A percentile compares a stretch with the other conserved stretches of the same genome.
phyloP scores from a whole-genome alignment of 2,797 vertebrate genomes.

The Sebastes reedi region DNA sequence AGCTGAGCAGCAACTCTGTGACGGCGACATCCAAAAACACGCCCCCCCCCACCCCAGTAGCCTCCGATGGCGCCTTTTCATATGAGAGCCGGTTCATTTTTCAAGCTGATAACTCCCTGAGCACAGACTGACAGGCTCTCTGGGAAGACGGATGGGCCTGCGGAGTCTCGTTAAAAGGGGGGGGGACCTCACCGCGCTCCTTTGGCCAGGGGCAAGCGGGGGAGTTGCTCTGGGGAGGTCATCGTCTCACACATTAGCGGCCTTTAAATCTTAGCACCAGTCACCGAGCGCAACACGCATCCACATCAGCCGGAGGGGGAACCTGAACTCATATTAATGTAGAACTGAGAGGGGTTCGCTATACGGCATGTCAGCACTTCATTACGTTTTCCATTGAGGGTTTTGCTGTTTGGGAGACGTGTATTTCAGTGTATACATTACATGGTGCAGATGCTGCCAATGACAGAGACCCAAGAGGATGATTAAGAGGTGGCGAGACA shows the following conservation, averaged over 20 bases:
- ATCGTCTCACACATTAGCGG: conserved; percentile 35
- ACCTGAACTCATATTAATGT: conserved; percentile 16
- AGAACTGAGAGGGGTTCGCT: background rate
- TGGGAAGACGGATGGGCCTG: conserved; percentile 66
- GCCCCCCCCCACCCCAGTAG: background rate
- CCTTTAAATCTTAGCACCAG: conserved; percentile 46
- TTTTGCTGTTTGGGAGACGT: conserved; percentile 5
- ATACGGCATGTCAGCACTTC: conserved; percentile 44
- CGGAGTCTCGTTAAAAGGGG: conserved; percentile 57
- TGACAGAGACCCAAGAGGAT: conserved; percentile 33
- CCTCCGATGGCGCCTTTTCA: conserved; percentile 42
- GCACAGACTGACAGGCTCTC: conserved; percentile 64
- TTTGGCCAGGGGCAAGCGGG: background rate
- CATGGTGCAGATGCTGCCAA: conserved; percentile 47
- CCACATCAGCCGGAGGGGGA: conserved; percentile 4
- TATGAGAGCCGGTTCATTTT: conserved; percentile 47
- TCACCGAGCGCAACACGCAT: conserved; percentile 13
- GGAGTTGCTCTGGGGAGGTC: conserved; percentile 27
- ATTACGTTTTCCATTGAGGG: conserved; percentile 10
- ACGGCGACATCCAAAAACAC: conserved; percentile 14
- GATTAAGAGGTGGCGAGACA: conserved; percentile 35
- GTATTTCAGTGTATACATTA: conserved; percentile 55
- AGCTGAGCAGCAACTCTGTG: conserved; percentile 2
- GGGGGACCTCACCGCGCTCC: conserved; percentile 20
- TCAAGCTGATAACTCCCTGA: conserved; percentile 61